Evolutionary conservation across 2,888 invertebrate species (phyloP).

Genomic region (Nasonovia ribisnigri): DNA sequence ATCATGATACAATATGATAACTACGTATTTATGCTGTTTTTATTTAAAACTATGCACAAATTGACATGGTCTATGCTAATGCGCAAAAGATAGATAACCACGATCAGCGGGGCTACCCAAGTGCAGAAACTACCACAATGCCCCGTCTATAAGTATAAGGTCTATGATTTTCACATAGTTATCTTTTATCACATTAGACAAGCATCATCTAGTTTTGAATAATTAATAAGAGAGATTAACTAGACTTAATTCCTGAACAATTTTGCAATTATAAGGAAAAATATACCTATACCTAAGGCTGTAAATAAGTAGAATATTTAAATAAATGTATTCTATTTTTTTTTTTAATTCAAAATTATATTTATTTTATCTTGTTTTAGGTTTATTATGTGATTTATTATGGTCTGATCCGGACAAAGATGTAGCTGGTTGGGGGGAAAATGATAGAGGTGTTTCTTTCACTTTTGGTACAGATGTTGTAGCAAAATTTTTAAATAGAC

Average conservation of each 20-base stretch:
- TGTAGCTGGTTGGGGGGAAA: slow-evolving; percentile 95
- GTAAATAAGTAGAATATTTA: neutral
- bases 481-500: slow-evolving; percentile 94
- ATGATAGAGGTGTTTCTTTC: slow-evolving; percentile 97
- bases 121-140: too few species aligned
- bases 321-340: neutral
- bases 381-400: slow-evolving; percentile 93
- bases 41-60: too few species aligned
- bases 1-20: too few species aligned
- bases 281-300: too few species aligned
- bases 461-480: slow-evolving; percentile 98
- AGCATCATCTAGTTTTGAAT: neutral
- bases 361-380: slow-evolving; percentile 71
- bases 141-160: too few species aligned
- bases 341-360: slow-evolving; percentile 6
- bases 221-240: neutral
- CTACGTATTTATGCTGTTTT: too few species aligned
- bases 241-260: neutral
- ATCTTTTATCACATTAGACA: neutral
- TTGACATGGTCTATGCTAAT: too few species aligned
- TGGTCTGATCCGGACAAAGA: slow-evolving; percentile 99
- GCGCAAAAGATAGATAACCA: too few species aligned
- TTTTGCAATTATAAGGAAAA: neutral
- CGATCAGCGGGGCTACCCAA: too few species aligned
- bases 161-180: too few species aligned